phyloP scores from a whole-genome alignment of 2,888 invertebrate species.

The Mesoligia furuncula region DNA sequence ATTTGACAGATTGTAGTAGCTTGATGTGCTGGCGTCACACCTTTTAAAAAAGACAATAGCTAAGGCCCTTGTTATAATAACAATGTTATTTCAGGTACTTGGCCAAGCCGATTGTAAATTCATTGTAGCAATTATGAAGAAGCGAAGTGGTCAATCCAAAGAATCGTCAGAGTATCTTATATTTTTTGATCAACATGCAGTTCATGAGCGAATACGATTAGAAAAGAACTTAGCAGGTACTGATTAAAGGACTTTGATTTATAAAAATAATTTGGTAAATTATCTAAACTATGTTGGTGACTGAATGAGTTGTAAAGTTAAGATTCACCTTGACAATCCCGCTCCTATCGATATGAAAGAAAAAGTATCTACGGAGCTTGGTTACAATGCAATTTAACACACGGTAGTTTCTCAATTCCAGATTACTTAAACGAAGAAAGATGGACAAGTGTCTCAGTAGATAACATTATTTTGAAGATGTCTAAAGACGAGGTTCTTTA shows the following conservation, averaged over 20 bases:
- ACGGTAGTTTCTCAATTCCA: conserved; percentile 65
- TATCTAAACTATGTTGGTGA: neutral
- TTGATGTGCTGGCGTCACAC: too few relatives aligned
- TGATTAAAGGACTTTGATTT: neutral
- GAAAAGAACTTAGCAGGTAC: conserved; percentile 92
- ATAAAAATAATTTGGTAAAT: neutral
- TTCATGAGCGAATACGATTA: conserved; percentile 95
- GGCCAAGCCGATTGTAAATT: conserved; percentile 95
- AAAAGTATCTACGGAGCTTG: neutral
- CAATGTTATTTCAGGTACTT: conserved; percentile 87
- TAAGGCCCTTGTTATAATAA: too few relatives aligned
- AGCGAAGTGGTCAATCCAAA: conserved; percentile 68
- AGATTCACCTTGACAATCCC: neutral
- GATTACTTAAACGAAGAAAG: conserved; percentile 84
- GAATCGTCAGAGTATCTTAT: conserved; percentile 88
- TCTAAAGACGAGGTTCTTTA: conserved; percentile 87
- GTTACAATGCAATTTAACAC: neutral
- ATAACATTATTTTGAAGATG: conserved; percentile 76
- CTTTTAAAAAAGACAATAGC: neutral
- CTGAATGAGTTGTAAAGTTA: neutral
- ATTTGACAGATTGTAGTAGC: too few relatives aligned
- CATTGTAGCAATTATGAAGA: conserved; percentile 89
- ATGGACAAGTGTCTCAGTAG: conserved; percentile 79
- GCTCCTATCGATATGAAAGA: neutral
- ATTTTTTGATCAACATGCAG: conserved; percentile 96